Percentiles rank a stretch among this genome's conserved stretches.
These are phyloP conservation scores for Buceros bicornis DNA, from an alignment of 2,797 vertebrate species.

Conservation along the genomic window DNA sequence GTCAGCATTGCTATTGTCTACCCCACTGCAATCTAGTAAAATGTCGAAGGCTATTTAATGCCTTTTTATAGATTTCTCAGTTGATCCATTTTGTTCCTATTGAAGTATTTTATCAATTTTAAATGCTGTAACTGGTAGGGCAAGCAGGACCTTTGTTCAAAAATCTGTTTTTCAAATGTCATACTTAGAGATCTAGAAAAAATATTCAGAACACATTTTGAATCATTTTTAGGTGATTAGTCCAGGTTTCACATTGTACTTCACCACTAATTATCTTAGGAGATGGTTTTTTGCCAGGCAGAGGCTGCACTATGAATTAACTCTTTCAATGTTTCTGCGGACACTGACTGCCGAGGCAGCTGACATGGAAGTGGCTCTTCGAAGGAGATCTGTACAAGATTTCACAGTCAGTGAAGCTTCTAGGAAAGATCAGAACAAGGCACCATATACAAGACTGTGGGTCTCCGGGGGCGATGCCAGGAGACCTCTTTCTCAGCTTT, in stretches of 20 bases:
- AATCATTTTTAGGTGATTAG: background rate
- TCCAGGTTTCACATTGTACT: background rate
- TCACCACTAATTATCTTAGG: background rate
- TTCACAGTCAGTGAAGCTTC: background rate
- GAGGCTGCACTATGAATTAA: background rate
- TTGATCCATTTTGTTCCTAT: background rate
- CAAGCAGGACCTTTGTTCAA: background rate
- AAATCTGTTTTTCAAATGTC: background rate
- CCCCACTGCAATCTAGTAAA: background rate
- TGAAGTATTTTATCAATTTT: background rate
- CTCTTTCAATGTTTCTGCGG: background rate
- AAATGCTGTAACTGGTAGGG: background rate
- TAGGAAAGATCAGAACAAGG: background rate
- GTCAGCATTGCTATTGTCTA: background rate
- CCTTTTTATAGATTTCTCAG: background rate
- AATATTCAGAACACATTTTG: background rate
- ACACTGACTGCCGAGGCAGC: background rate
- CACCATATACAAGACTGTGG: fast-evolving
- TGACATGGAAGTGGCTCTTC: background rate
- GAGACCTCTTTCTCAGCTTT: background rate
- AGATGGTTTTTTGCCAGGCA: background rate
- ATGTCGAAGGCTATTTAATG: background rate
- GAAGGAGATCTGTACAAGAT: background rate
- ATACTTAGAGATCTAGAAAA: background rate
- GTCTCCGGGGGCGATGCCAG: background rate